Percentiles rank a stretch among this genome's conserved stretches.
Evolutionary conservation across 1,140 invertebrate genomes (phyloP).

Genomic region (Orchesella cincta): DNA sequence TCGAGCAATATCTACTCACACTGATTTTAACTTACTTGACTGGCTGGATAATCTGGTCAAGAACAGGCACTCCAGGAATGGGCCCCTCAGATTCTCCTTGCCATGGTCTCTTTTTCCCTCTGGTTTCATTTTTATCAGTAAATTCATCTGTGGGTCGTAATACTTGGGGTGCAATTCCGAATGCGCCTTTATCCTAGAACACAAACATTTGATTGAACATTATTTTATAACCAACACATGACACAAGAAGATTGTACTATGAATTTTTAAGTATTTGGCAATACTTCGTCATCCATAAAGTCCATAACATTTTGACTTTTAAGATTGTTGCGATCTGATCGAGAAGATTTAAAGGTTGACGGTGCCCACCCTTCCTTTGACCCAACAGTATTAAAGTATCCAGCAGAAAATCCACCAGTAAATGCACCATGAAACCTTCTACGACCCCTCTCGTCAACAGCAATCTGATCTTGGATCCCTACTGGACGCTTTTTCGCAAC

Average conservation of each 20-base stretch:
- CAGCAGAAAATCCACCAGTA: constrained; percentile 97
- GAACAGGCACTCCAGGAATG: constrained; percentile 77
- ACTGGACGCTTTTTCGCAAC: constrained; percentile 78
- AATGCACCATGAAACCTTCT: constrained; percentile 98
- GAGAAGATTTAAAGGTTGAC: constrained; percentile 85
- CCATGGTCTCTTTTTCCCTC: constrained; percentile 48
- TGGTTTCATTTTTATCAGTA: constrained; percentile 56
- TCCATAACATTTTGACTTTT: constrained; percentile 75
- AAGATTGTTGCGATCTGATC: constrained; percentile 65
- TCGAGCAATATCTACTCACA: constrained; percentile 10
- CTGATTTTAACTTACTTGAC: constrained; percentile 68
- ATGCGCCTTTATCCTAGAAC: constrained; percentile 81
- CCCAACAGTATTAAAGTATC: constrained; percentile 95
- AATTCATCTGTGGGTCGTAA: constrained; percentile 78
- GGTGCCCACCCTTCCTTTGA: constrained; percentile 94
- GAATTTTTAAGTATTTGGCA: background rate
- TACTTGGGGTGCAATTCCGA: constrained; percentile 89
- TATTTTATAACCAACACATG: background rate
- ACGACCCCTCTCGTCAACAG: constrained; percentile 83
- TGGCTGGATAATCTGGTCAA: constrained; percentile 76
- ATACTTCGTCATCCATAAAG: constrained; percentile 96
- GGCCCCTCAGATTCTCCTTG: constrained; percentile 63
- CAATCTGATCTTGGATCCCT: constrained; percentile 84
- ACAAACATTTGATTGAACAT: constrained; percentile 38
- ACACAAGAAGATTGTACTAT: no score